Evolutionary conservation across 1,140 invertebrate species (phyloP).

Genomic region (Drosophila sproati): DNA sequence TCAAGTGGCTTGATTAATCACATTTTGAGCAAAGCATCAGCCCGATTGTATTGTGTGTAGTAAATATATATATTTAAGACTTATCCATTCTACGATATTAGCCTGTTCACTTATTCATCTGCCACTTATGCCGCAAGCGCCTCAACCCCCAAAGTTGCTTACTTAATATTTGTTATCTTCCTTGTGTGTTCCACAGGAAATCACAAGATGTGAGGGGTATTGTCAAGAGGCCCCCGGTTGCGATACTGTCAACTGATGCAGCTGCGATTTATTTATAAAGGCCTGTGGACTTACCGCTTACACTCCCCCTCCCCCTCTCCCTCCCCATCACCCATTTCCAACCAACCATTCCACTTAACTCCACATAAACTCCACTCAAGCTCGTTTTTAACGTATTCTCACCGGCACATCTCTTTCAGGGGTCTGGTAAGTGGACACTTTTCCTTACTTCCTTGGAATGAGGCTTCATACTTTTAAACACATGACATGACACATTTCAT

Average conservation of each 20-base stretch:
- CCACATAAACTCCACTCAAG: slow-evolving; percentile 38
- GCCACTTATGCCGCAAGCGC: slow-evolving; percentile 32
- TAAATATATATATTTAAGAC: background rate
- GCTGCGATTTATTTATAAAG: slow-evolving; percentile 79
- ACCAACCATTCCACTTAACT: background rate
- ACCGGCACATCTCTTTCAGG: slow-evolving; percentile 9
- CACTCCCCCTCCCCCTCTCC: background rate
- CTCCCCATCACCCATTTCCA: background rate
- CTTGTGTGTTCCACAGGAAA: slow-evolving; percentile 64
- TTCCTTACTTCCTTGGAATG: slow-evolving; percentile 59
- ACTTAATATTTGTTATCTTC: slow-evolving; percentile 68
- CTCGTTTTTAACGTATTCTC: slow-evolving; percentile 43
- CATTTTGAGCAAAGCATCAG: slow-evolving; percentile 10
- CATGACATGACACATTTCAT: slow-evolving; percentile 73
- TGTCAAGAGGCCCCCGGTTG: slow-evolving; percentile 53
- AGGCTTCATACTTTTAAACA: slow-evolving; percentile 61
- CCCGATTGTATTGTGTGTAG: slow-evolving; percentile 11
- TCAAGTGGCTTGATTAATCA: slow-evolving; percentile 24
- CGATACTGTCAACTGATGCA: slow-evolving; percentile 61
- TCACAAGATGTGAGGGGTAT: slow-evolving; percentile 67
- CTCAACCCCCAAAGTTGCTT: slow-evolving; percentile 14
- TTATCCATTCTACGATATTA: slow-evolving; percentile 55
- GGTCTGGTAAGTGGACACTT: slow-evolving; percentile 42
- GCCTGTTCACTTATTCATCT: slow-evolving; percentile 44
- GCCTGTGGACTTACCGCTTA: slow-evolving; percentile 26